phyloP scores from a whole-genome alignment of 2,888 invertebrate species.

The Apamea crenata region DNA sequence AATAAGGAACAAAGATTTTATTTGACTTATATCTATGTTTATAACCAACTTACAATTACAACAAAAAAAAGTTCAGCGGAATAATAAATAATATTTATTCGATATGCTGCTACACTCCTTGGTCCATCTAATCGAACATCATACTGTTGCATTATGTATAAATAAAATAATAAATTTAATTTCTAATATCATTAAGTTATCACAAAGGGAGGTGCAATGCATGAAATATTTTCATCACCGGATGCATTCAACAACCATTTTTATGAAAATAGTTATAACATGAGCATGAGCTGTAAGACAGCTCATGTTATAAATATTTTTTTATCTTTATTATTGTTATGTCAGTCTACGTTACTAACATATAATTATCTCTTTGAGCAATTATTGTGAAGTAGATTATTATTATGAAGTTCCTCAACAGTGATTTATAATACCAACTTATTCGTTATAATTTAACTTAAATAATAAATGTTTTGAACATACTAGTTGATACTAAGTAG shows the following conservation, averaged over 20 bases:
- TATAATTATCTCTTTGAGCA: constrained; percentile 30
- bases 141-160: constrained; percentile 3
- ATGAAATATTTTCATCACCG: background rate
- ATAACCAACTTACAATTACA: constrained; percentile 14
- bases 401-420: constrained; percentile 13
- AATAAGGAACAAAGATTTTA: constrained; percentile 35
- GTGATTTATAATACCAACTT: constrained; percentile 24
- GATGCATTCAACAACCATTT: constrained; percentile 13
- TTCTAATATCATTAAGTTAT: constrained; percentile 37
- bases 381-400: constrained; percentile 21
- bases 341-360: constrained; percentile 11
- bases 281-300: no score
- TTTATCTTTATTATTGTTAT: constrained; percentile 4
- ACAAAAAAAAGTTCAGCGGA: constrained; percentile 4
- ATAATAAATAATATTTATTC: constrained; percentile 33
- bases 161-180: constrained; percentile 17
- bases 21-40: constrained; percentile 8
- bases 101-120: constrained; percentile 18
- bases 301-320: background rate
- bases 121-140: constrained; percentile 2
- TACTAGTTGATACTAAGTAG: background rate
- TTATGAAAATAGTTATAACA: background rate
- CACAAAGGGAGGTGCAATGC: constrained; percentile 31
- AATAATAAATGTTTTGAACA: constrained; percentile 30
- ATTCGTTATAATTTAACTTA: constrained; percentile 15